Percentiles rank a stretch among this genome's conserved stretches.
These are phyloP conservation scores for Ruditapes philippinarum DNA, from an alignment of 1,140 invertebrate genomes.

Conservation along the genomic window DNA sequence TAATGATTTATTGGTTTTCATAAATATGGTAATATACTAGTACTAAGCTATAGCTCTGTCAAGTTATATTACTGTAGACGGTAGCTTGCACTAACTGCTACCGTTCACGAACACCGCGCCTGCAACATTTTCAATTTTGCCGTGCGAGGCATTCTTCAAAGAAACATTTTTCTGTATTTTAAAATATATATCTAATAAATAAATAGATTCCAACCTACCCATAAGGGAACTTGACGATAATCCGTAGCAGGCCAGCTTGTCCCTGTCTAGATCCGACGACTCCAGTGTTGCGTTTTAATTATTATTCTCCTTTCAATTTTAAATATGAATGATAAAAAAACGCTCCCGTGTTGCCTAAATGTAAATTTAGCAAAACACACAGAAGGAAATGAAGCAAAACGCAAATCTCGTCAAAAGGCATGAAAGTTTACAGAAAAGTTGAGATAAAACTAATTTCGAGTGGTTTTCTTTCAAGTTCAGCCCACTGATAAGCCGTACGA, in stretches of 20 bases:
- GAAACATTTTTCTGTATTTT: too few species aligned
- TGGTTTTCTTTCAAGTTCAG: conserved; percentile 6
- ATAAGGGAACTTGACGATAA: conserved; percentile 36
- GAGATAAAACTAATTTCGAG: conserved; percentile 50
- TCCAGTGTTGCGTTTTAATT: conserved; percentile 18
- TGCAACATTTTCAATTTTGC: too few species aligned
- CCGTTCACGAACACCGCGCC: too few species aligned
- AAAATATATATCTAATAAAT: background rate
- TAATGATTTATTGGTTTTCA: too few species aligned
- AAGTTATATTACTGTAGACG: too few species aligned
- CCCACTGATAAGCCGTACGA: conserved; percentile 58
- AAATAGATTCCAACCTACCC: conserved; percentile 39
- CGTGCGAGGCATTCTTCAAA: too few species aligned
- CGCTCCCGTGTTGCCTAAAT: background rate
- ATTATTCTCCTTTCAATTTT: background rate
- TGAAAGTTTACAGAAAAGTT: conserved; percentile 54
- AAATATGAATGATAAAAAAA: background rate
- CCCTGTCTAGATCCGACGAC: conserved; percentile 47
- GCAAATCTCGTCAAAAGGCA: conserved; percentile 56
- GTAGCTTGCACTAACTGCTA: too few species aligned
- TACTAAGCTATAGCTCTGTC: too few species aligned
- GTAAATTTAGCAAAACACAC: conserved; percentile 46
- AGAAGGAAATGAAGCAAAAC: conserved; percentile 60
- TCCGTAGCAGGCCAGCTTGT: conserved; percentile 61
- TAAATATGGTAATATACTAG: too few species aligned